A percentile compares a stretch with the other conserved stretches of the same genome.
Conservation (phyloP, 2,113 vertebrate species). For the Cephalopterus ornatus region DNA sequence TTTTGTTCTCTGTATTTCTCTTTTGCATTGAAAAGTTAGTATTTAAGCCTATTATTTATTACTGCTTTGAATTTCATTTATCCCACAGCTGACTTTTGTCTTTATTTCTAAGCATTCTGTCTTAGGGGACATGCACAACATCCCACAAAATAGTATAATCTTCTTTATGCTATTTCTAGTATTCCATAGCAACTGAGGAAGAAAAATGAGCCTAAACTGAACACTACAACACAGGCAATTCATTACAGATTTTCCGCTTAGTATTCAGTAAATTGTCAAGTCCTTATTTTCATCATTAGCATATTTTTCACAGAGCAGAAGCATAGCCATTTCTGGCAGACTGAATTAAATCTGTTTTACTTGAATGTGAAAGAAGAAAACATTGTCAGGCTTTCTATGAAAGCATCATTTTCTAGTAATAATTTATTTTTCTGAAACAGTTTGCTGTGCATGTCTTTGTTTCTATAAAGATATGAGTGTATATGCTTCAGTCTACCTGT, state of each 20-base stretch:
- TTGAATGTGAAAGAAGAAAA: slow-evolving; percentile 41
- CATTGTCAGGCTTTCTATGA: slow-evolving; percentile 39
- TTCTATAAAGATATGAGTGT: background rate
- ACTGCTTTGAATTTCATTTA: slow-evolving; percentile 39
- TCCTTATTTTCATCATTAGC: slow-evolving; percentile 51
- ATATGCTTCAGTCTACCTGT: slow-evolving; percentile 17
- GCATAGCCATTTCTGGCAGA: slow-evolving; percentile 43
- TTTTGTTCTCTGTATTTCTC: background rate
- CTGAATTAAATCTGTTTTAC: slow-evolving; percentile 51
- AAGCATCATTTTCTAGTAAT: slow-evolving; percentile 26
- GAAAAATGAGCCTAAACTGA: background rate
- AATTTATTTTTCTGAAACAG: slow-evolving; percentile 23
- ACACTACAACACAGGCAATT: slow-evolving; percentile 14
- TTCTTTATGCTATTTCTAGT: slow-evolving; percentile 35
- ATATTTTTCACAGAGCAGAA: slow-evolving; percentile 55
- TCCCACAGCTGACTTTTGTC: slow-evolving; percentile 24
- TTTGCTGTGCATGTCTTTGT: slow-evolving; percentile 7
- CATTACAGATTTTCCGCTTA: slow-evolving; percentile 53
- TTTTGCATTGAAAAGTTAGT: background rate
- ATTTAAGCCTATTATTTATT: slow-evolving; percentile 42
- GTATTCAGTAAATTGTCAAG: slow-evolving; percentile 58
- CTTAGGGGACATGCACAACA: slow-evolving; percentile 1
- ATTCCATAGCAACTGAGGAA: background rate
- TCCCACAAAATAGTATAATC: slow-evolving; percentile 25
- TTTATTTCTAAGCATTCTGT: slow-evolving; percentile 27